Evolutionary conservation across 2,797 vertebrate species (phyloP), one percentile per base, ranked within the genome.

Genomic region (Arctocebus calabarensis): DNA sequence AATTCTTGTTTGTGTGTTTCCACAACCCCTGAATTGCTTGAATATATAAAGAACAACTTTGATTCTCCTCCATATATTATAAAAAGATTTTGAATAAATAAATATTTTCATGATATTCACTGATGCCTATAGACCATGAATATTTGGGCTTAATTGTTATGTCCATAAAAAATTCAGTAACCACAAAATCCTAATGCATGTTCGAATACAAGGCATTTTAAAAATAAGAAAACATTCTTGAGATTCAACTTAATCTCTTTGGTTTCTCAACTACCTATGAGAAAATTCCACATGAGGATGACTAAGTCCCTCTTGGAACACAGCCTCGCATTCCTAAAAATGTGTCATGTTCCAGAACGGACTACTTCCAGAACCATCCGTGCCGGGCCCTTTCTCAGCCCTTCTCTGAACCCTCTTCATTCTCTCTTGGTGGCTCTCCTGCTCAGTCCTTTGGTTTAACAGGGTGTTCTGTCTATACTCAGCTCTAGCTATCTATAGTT

Each of bases 191-290:
- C 55, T 62, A 0, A 2, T 13, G 3, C 37, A 37, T 59, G 4
- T 70, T 77, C 94, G 43, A 91, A 96, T 93, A 93, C 0, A 77
- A 61, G 27, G 71, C 4, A 55, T 22, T 85, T 96, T 73, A 25
- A 32, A 90, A 87, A 75, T n/a, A 87, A 93, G 7, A 85, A 84
- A 81, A 74, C 5, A 20, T 40, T 59, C 45, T 86, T 87, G 20
- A 81, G 32, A 22, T 61, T 82, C 45, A 88, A 40, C 6, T 40
- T 91, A 73, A 8, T 62, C 82, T 43, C 3, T 59, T 88, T 20
- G 83, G 55, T 37, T 90, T 87, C 66, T 70, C 27, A 29, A 82
- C 12, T 71, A 68, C 59, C 52, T 48, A 71, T 22, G 5, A 14
- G 71, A 66, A 70, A 88, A 32, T 17, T 20, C 27, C 20, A 91